phyloP scores from a whole-genome alignment of 2,113 vertebrate species.

The Menura novaehollandiae region DNA sequence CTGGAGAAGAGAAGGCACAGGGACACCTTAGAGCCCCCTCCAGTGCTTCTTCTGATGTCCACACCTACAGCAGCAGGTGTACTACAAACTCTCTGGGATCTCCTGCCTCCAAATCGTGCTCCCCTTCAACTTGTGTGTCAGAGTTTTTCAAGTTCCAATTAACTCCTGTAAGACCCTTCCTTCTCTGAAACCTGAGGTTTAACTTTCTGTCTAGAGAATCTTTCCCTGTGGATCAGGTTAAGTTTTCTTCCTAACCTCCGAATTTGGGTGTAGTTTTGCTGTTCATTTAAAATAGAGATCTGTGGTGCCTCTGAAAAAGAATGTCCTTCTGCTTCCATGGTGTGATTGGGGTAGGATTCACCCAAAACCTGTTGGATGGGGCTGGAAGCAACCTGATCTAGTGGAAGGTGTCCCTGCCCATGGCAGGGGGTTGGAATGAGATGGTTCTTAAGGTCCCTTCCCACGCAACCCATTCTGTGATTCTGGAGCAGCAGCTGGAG shows the following conservation, averaged over 20 bases:
- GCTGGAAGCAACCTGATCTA: background rate
- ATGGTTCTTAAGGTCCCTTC: background rate
- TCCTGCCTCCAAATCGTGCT: background rate
- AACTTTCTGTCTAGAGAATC: background rate
- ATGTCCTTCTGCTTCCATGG: accelerated
- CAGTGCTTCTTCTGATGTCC: background rate
- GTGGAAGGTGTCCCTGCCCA: background rate
- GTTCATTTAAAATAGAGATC: background rate
- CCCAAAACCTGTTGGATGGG: background rate
- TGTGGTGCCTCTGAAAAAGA: background rate
- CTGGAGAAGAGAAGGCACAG: background rate
- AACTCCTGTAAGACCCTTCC: background rate
- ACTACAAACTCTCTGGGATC: background rate
- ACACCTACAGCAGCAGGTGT: too few species aligned
- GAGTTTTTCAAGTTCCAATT: background rate
- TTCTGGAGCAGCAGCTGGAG: background rate
- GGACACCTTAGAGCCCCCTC: background rate
- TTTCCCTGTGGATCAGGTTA: background rate
- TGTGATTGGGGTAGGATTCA: background rate
- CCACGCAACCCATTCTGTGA: background rate
- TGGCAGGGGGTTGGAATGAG: background rate
- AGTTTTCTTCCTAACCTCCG: background rate
- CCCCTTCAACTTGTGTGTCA: background rate
- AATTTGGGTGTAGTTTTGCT: background rate
- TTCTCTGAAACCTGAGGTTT: background rate